phyloP scores from a whole-genome alignment of 2,888 invertebrate genomes.

The Euplagia quadripunctaria region DNA sequence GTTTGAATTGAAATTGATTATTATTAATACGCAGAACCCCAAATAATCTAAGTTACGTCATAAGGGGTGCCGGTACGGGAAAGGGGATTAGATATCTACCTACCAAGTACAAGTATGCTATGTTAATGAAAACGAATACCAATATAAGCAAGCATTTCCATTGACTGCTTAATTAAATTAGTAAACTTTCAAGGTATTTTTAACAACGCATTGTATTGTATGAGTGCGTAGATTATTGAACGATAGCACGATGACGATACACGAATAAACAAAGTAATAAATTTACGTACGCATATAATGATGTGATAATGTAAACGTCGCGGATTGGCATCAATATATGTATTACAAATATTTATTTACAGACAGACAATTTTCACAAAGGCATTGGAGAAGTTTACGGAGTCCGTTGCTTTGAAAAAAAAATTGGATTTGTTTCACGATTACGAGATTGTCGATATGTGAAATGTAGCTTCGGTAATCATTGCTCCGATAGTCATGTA shows the following conservation, averaged over 20 bases:
- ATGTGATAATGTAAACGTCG: neutral
- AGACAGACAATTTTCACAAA: no score
- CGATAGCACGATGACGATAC: neutral
- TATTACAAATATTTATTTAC: no score
- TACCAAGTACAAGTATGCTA: neutral
- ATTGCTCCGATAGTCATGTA: no score
- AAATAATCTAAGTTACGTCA: neutral
- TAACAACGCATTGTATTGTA: neutral
- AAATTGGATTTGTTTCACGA: no score
- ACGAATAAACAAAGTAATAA: neutral
- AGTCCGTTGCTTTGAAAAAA: no score
- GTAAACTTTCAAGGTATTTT: neutral
- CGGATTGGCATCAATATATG: neutral
- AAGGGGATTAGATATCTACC: neutral
- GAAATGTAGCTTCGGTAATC: no score
- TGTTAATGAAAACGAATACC: constrained; percentile 4
- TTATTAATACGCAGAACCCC: neutral
- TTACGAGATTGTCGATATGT: no score
- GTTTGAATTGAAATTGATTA: no score
- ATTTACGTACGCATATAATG: no score
- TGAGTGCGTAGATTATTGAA: neutral
- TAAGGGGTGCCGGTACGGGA: neutral
- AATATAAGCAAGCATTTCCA: neutral
- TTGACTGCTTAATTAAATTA: neutral
- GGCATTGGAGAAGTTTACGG: no score